phyloP scores from a whole-genome alignment of 1,140 invertebrate species.

The Drosophila kurseongensis region DNA sequence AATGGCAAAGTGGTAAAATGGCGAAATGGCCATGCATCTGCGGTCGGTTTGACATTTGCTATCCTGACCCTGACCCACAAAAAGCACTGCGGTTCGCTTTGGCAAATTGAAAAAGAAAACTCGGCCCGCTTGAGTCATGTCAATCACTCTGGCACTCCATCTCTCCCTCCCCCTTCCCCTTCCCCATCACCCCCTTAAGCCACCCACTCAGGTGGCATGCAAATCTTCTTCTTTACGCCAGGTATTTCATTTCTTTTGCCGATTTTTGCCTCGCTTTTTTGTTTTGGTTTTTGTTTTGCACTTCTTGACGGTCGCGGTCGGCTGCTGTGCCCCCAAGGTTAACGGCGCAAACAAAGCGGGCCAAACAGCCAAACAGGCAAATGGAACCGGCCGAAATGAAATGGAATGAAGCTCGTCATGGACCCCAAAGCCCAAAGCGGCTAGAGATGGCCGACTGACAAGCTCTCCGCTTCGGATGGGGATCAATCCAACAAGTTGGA shows the following conservation, averaged over 20 bases:
- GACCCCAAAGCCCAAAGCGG: slow-evolving; percentile 12
- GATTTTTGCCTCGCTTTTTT: slow-evolving; percentile 19
- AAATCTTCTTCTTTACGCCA: slow-evolving; percentile 41
- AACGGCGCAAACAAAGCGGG: slow-evolving; percentile 74
- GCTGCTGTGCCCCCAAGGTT: slow-evolving; percentile 77
- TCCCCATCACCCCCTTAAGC: not conserved
- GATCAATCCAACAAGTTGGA: slow-evolving; percentile 7
- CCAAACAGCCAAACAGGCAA: slow-evolving; percentile 41
- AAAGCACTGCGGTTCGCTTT: slow-evolving; percentile 14
- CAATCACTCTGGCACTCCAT: slow-evolving; percentile 72
- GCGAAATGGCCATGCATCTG: slow-evolving; percentile 26
- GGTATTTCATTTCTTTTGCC: slow-evolving; percentile 25
- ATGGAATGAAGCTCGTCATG: slow-evolving; percentile 60
- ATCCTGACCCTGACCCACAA: slow-evolving; percentile 79
- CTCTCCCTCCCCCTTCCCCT: not conserved
- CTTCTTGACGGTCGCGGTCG: slow-evolving; percentile 59
- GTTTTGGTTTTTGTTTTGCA: slow-evolving; percentile 3
- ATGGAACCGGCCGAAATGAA: slow-evolving; percentile 69
- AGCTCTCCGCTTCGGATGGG: slow-evolving; percentile 18
- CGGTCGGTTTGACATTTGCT: slow-evolving; percentile 69
- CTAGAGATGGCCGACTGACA: slow-evolving; percentile 61
- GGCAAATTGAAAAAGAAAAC: slow-evolving; percentile 53
- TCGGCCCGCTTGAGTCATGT: slow-evolving; percentile 30
- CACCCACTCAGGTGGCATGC: slow-evolving; percentile 49
- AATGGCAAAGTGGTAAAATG: slow-evolving; percentile 5